A percentile compares a stretch with the other conserved stretches of the same genome.
phyloP scores from a whole-genome alignment of 2,888 invertebrate species.

The Drosophila mettleri region DNA sequence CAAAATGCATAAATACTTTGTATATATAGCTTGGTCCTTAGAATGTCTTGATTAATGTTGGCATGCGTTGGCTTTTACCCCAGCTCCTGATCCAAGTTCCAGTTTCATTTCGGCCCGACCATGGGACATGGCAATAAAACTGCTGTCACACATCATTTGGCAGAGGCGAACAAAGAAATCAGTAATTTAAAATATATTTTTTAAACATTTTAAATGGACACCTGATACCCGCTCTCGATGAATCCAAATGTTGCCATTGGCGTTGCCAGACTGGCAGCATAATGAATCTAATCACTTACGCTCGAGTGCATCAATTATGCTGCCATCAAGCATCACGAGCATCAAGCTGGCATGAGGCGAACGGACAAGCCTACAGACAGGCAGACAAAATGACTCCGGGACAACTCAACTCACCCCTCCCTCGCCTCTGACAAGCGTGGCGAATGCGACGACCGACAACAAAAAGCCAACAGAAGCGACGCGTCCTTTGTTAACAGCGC shows the following conservation, averaged over 20 bases:
- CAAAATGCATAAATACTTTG: constrained; percentile 72
- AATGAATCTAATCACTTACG: constrained; percentile 85
- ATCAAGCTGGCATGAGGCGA: constrained; percentile 47
- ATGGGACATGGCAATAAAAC: constrained; percentile 65
- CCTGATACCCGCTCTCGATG: constrained; percentile 47
- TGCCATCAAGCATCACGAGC: constrained; percentile 80
- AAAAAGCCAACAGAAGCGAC: constrained; percentile 68
- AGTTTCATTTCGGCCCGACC: constrained; percentile 2
- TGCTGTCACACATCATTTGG: constrained; percentile 78
- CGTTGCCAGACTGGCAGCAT: constrained; percentile 70
- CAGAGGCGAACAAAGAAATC: constrained; percentile 18
- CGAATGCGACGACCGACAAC: constrained; percentile 46
- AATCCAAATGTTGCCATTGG: constrained; percentile 23
- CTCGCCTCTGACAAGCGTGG: constrained; percentile 57
- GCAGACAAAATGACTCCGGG: constrained; percentile 67
- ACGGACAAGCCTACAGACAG: constrained; percentile 50
- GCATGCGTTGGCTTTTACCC: constrained; percentile 76
- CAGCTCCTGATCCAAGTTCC: constrained; percentile 5
- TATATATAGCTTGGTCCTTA: constrained; percentile 48
- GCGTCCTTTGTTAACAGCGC: constrained; percentile 67
- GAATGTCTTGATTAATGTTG: constrained; percentile 78
- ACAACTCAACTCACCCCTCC: neutral
- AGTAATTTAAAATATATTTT: constrained; percentile 37
- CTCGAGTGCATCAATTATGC: constrained; percentile 85
- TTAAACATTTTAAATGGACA: constrained; percentile 55